phyloP scores from a whole-genome alignment of 2,888 invertebrate species.

The Ctena decussata region DNA sequence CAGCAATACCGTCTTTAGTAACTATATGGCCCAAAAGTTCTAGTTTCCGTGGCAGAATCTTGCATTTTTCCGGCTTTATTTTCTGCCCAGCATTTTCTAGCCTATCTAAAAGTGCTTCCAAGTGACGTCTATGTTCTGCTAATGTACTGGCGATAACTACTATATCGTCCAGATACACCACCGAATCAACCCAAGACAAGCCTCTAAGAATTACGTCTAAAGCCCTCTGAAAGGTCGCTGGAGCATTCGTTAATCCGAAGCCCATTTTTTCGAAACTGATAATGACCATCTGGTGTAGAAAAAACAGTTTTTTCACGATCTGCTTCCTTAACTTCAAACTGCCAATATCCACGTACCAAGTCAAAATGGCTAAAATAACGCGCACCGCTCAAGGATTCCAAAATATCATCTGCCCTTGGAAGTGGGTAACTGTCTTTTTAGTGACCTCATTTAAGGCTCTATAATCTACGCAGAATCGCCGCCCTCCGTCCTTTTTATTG shows the following conservation, averaged over 20 bases:
- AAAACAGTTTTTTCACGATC: conserved; percentile 26
- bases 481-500: conserved; percentile 10
- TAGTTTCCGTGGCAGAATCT: not conserved
- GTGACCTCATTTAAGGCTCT: not conserved
- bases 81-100: conserved; percentile 16
- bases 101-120: not conserved
- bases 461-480: conserved; percentile 5
- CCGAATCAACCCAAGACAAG: not conserved
- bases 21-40: conserved; percentile 27
- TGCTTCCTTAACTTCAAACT: not conserved
- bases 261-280: conserved; percentile 12
- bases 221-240: conserved; percentile 18
- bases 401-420: conserved; percentile 9
- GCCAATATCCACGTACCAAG: conserved; percentile 24
- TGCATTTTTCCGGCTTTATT: conserved; percentile 35
- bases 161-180: conserved; percentile 37
- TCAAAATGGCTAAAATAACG: conserved; percentile 15
- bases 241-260: conserved; percentile 20
- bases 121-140: not conserved
- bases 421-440: too few relatives aligned
- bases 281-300: conserved; percentile 15
- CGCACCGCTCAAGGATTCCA: conserved; percentile 6
- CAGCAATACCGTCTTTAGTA: not conserved
- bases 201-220: conserved; percentile 28
- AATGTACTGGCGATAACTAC: conserved; percentile 13